Evolutionary conservation across 1,140 invertebrate genomes (phyloP).

Genomic region (Drosophila sp.): DNA sequence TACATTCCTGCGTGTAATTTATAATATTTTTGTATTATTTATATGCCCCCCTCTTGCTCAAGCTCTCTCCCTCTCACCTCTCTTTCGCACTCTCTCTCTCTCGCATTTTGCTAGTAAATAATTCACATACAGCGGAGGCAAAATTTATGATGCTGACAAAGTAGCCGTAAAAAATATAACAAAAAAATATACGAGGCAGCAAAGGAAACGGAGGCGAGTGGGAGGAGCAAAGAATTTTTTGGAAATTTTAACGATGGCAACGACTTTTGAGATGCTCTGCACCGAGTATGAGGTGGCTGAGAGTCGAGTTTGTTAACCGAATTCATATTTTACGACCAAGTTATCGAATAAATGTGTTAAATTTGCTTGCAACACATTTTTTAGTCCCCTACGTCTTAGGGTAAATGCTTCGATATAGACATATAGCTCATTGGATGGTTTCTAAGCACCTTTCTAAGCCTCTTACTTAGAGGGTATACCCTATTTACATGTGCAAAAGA

Average conservation of each 20-base stretch:
- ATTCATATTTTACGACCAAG: too few relatives aligned
- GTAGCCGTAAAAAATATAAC: slow-evolving; percentile 74
- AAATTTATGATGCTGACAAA: slow-evolving; percentile 80
- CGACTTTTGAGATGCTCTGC: background rate
- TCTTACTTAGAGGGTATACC: background rate
- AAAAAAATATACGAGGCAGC: background rate
- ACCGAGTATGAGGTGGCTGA: too few relatives aligned
- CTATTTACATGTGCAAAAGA: slow-evolving; percentile 20
- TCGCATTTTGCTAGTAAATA: slow-evolving; percentile 70
- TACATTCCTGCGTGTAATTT: slow-evolving; percentile 73
- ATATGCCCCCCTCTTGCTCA: slow-evolving; percentile 48
- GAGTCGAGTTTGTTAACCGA: too few relatives aligned
- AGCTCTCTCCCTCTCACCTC: background rate
- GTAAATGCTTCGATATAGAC: too few relatives aligned
- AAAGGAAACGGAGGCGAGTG: slow-evolving; percentile 47
- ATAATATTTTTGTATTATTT: slow-evolving; percentile 81
- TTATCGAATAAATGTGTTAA: too few relatives aligned
- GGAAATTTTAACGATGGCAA: background rate
- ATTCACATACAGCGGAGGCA: slow-evolving; percentile 67
- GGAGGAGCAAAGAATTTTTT: slow-evolving; percentile 29
- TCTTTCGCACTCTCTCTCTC: slow-evolving; percentile 30
- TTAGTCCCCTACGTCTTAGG: too few relatives aligned
- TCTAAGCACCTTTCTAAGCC: too few relatives aligned
- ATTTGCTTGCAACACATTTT: too few relatives aligned
- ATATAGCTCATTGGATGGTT: too few relatives aligned